Evolutionary conservation across 2,113 vertebrate genomes (phyloP), one percentile per base, ranked within the genome.

Genomic region (Monopterus albus): DNA sequence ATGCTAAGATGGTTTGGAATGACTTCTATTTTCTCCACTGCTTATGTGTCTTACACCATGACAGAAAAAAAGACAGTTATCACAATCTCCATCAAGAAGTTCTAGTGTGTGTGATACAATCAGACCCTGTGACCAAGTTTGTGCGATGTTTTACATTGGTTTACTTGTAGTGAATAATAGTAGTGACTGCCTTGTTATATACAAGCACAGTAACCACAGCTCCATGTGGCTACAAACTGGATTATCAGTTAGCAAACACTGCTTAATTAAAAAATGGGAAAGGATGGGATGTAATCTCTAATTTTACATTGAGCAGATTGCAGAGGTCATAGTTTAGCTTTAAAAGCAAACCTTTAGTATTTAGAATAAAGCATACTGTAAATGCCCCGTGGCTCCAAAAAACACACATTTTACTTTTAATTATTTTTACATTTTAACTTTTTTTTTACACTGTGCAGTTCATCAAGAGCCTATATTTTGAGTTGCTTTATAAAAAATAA

Each of bases 31-130:
- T 75, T 59, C 72, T 75, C 62, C 46, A 67, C 12, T 36, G 29
- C 49, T 38, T 78, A 62, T 23, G 5, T 56, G 55, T 79, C 49
- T 35, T 61, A 67, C 43, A 78, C 55, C 63, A 66, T 74, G 59
- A 82, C 82, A 69, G 67, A 79, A 74, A 74, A 76, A 72, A 75
- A 74, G 81, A 71, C 77, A 55, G 62, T 56, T 69, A 83, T 88
- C 85, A 84, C 17, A 53, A 77, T 82, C 62, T 55, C 45, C 35
- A 68, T 64, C 75, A 67, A 81, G 73, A 62, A 45, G 60, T 52
- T 78, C 42, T 39, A 18, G 7, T 18, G 31, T 39, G 47, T 29
- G 46, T 68, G 70, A 47, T 28, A 58, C 42, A 73, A 62, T 62
- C 21, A 65, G 12, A 45, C 36, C 51, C 14, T 55, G 20, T 53